These are phyloP conservation scores for Halichoerus grypus DNA, from an alignment of 2,113 vertebrate species.

Conservation along the genomic window DNA sequence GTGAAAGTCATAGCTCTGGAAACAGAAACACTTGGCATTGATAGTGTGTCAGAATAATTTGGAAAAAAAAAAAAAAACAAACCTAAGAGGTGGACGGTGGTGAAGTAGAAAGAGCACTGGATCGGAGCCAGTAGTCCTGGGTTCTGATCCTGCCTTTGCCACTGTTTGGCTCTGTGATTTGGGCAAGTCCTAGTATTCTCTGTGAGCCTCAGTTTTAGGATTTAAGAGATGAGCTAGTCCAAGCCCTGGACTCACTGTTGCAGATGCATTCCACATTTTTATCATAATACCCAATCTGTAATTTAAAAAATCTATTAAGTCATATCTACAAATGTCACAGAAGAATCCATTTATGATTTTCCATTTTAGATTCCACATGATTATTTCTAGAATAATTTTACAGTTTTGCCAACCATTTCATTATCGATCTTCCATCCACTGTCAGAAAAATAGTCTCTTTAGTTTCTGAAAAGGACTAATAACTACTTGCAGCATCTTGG, in stretches of 20 bases:
- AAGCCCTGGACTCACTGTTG: background rate
- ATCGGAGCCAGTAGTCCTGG: background rate
- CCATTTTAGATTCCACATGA: background rate
- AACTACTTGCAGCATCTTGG: background rate
- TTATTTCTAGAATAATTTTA: conserved; percentile 20
- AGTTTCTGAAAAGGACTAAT: background rate
- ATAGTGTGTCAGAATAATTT: background rate
- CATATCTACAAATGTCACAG: background rate
- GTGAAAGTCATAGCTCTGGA: background rate
- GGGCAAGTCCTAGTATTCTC: background rate
- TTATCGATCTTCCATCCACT: background rate
- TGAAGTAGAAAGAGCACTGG: background rate
- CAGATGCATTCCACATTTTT: background rate
- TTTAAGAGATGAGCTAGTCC: background rate
- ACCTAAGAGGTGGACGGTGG: background rate
- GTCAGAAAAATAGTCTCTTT: background rate
- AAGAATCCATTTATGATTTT: background rate
- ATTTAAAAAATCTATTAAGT: background rate
- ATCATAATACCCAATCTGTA: background rate
- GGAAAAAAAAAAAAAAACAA: background rate
- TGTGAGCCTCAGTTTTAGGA: background rate
- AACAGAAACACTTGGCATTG: background rate
- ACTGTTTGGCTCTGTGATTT: background rate
- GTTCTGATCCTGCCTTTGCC: background rate
- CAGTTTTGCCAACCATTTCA: conserved; percentile 22